Conservation (phyloP, 1,140 invertebrate genomes). For the Pentalonia nigronervosa region DNA sequence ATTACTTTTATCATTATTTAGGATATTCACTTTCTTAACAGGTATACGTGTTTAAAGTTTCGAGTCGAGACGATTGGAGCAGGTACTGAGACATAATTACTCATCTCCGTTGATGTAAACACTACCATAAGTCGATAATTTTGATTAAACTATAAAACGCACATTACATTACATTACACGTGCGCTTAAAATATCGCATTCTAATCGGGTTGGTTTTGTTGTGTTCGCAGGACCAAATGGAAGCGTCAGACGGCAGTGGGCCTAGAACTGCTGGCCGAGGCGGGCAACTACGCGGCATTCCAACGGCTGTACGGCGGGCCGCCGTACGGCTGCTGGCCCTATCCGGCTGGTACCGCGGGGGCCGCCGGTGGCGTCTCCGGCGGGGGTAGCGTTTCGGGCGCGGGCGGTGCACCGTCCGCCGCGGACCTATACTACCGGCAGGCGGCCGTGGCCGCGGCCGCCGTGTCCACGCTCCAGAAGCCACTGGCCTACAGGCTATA, state of each 20-base stretch:
- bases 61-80: too few relatives aligned
- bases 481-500: conserved; percentile 84
- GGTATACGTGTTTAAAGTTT: too few relatives aligned
- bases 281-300: conserved; percentile 95
- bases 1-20: too few relatives aligned
- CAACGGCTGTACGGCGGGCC: conserved; percentile 87
- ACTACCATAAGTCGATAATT: too few relatives aligned
- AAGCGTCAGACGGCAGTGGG: conserved; percentile 98
- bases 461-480: conserved; percentile 83
- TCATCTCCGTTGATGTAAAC: too few relatives aligned
- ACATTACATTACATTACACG: background rate
- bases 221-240: conserved; percentile 94
- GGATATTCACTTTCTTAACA: too few relatives aligned
- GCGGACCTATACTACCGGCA: conserved; percentile 83
- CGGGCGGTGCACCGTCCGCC: conserved; percentile 68
- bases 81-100: too few relatives aligned
- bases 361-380: conserved; percentile 60
- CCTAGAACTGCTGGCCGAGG: conserved; percentile 93
- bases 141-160: too few relatives aligned
- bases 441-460: conserved; percentile 70
- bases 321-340: conserved; percentile 74
- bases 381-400: conserved; percentile 63
- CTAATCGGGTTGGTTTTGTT: background rate
- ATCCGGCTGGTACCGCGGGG: conserved; percentile 59
- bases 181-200: background rate